Evolutionary conservation across 2,113 vertebrate genomes (phyloP).

Genomic region (Podilymbus podiceps): DNA sequence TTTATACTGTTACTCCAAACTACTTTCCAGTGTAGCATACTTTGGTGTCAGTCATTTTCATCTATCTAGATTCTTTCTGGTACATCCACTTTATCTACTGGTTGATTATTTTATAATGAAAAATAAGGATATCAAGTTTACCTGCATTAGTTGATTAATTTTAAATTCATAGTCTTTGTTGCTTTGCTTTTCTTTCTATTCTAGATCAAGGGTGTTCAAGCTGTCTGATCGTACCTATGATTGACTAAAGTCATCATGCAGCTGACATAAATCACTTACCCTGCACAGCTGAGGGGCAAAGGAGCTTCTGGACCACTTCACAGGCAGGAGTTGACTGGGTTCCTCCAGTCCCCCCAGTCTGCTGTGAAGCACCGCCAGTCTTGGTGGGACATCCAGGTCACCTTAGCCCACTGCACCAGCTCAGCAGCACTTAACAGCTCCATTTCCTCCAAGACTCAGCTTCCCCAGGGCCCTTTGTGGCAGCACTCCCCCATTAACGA

Average conservation of each 20-base stretch:
- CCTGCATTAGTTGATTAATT: neutral
- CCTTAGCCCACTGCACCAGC: neutral
- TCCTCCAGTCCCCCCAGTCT: neutral
- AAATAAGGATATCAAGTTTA: neutral
- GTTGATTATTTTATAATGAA: neutral
- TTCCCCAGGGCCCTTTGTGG: neutral
- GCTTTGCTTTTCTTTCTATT: neutral
- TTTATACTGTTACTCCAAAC: neutral
- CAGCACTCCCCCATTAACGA: neutral
- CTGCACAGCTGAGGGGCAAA: neutral
- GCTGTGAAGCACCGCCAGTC: neutral
- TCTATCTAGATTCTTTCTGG: neutral
- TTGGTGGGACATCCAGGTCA: neutral
- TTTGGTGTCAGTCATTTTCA: neutral
- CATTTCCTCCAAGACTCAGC: neutral
- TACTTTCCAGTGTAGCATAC: neutral
- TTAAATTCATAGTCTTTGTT: neutral
- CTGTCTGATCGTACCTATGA: neutral
- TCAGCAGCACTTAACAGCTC: neutral
- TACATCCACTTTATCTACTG: neutral
- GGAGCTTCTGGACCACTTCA: neutral
- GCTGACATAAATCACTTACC: neutral
- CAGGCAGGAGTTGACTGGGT: neutral
- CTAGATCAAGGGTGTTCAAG: neutral
- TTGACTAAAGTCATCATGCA: neutral